These are phyloP conservation scores for Escarpia spicata DNA, from an alignment of 2,888 invertebrate species.

Conservation along the genomic window DNA sequence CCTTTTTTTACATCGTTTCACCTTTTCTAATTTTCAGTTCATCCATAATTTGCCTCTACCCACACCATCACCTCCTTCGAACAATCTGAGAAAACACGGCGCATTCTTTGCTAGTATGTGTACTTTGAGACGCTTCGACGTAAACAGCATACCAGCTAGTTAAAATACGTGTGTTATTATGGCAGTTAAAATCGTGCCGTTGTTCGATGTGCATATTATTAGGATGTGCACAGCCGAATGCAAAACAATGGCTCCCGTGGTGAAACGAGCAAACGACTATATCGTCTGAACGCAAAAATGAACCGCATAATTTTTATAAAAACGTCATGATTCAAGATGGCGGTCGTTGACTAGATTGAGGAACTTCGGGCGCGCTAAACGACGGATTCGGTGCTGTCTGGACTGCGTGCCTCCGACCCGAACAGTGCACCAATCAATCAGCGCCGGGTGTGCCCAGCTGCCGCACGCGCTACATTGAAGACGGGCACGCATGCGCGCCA, in stretches of 20 bases:
- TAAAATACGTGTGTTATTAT: not conserved
- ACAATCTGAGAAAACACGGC: not conserved
- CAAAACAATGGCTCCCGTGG: not conserved
- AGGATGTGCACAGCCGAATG: not conserved
- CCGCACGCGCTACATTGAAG: conserved; percentile 1
- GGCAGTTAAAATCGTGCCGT: not conserved
- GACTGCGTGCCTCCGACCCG: not conserved
- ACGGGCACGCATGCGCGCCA: not conserved
- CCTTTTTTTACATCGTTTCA: not conserved
- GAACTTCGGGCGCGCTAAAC: not conserved
- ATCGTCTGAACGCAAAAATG: not conserved
- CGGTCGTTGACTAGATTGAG: not conserved
- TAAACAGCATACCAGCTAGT: not conserved
- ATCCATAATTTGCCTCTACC: not conserved
- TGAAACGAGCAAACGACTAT: not conserved
- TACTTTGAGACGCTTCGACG: not conserved
- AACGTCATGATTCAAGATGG: not conserved
- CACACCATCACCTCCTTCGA: not conserved
- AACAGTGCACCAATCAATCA: not conserved
- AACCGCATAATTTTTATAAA: not conserved
- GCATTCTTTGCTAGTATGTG: not conserved
- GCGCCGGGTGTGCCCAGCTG: not conserved
- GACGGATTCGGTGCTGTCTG: not conserved
- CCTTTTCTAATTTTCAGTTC: not conserved
- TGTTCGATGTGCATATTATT: not conserved